phyloP scores from a whole-genome alignment of 2,113 vertebrate species.

The cat (Felis catus) region DNA sequence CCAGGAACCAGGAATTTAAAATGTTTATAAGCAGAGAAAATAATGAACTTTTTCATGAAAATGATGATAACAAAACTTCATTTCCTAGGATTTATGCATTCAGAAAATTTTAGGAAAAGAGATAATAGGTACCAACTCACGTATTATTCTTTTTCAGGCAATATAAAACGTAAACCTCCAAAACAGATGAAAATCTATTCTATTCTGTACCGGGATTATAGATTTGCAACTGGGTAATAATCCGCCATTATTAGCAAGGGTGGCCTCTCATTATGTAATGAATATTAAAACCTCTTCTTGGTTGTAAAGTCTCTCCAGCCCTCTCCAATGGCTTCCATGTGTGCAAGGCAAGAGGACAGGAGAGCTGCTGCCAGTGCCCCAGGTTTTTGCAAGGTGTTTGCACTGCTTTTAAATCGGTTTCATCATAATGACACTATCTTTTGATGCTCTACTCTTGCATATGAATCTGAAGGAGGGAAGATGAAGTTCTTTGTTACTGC shows the following conservation, averaged over 20 bases:
- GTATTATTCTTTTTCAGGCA: background rate
- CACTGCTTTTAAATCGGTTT: slow-evolving; percentile 7
- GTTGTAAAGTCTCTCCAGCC: background rate
- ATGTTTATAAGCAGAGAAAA: background rate
- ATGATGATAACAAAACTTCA: background rate
- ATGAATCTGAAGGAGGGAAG: slow-evolving; percentile 25
- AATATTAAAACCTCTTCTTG: background rate
- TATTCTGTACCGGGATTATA: background rate
- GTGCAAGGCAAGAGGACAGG: background rate
- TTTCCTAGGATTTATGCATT: background rate
- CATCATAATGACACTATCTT: slow-evolving; percentile 47
- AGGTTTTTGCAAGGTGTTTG: background rate
- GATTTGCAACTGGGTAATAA: background rate
- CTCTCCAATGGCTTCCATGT: background rate
- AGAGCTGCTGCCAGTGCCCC: background rate
- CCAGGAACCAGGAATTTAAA: slow-evolving; percentile 12
- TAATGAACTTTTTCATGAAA: background rate
- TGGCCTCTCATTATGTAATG: background rate
- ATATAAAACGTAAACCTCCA: background rate
- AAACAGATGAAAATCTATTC: background rate
- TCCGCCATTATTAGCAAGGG: background rate
- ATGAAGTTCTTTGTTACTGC: slow-evolving; percentile 55
- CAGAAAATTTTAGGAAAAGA: background rate
- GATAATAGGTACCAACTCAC: background rate
- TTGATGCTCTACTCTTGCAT: background rate